A percentile compares a stretch with the other conserved stretches of the same genome.
Evolutionary conservation across 1,140 invertebrate genomes (phyloP).

Genomic region (Bombus vancouverensis): DNA sequence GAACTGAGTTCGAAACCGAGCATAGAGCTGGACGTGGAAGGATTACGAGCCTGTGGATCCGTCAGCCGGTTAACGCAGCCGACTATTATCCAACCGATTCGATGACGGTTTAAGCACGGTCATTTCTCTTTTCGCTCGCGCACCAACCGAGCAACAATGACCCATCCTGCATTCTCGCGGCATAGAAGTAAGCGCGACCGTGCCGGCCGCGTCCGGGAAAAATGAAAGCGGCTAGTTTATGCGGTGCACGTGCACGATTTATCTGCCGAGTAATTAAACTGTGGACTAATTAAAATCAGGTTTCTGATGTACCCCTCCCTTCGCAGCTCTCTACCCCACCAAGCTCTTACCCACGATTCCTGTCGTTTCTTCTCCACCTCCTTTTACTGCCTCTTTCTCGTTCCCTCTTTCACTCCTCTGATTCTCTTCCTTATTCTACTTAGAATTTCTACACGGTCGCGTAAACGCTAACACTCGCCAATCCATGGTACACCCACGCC

Average conservation of each 20-base stretch:
- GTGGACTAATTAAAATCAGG: conserved; percentile 84
- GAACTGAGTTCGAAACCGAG: neutral
- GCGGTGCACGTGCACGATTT: conserved; percentile 83
- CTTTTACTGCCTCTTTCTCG: neutral
- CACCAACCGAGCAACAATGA: conserved; percentile 69
- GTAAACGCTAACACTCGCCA: conserved; percentile 9
- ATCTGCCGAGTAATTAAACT: conserved; percentile 83
- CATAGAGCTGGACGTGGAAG: neutral
- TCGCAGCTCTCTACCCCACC: conserved; percentile 43
- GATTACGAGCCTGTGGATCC: conserved; percentile 6
- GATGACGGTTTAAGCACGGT: conserved; percentile 59
- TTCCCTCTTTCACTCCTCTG: neutral
- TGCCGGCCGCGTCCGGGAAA: conserved; percentile 75
- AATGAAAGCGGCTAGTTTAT: conserved; percentile 83
- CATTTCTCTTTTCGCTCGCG: conserved; percentile 67
- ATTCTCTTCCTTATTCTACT: neutral
- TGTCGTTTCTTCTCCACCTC: neutral
- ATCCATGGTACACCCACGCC: conserved; percentile 9
- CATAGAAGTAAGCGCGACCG: conserved; percentile 74
- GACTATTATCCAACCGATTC: conserved; percentile 47
- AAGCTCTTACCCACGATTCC: neutral
- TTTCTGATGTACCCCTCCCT: conserved; percentile 81
- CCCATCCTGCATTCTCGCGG: conserved; percentile 78
- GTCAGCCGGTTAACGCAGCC: conserved; percentile 22
- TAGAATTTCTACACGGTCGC: neutral